phyloP scores from a whole-genome alignment of 1,140 invertebrate species.

The Drosophila pectinifera region DNA sequence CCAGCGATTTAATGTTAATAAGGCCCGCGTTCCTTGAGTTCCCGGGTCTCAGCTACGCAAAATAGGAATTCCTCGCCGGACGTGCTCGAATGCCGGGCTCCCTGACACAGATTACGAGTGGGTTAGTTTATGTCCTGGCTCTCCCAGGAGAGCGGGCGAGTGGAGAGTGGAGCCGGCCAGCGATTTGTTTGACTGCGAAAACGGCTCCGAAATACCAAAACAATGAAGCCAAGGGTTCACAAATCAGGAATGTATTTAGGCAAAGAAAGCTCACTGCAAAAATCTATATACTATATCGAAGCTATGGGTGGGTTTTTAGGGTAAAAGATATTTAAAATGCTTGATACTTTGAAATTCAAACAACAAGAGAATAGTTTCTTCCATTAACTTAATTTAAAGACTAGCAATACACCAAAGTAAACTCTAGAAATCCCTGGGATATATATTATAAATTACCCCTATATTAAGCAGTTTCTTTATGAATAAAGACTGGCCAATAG shows the following conservation, averaged over 20 bases:
- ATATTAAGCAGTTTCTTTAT: too few species aligned
- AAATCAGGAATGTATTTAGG: conserved; percentile 21
- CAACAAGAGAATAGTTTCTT: too few species aligned
- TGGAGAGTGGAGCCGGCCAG: background rate
- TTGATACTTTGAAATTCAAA: too few species aligned
- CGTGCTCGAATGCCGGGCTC: conserved; percentile 59
- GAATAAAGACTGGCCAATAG: conserved; percentile 4
- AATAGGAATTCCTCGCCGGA: conserved; percentile 73
- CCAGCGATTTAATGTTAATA: conserved; percentile 80
- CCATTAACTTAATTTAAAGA: too few species aligned
- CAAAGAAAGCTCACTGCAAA: background rate
- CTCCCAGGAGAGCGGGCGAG: background rate
- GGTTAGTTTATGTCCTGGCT: conserved; percentile 8
- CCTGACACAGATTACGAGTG: conserved; percentile 73
- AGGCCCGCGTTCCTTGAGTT: conserved; percentile 57
- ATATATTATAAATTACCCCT: conserved; percentile 2
- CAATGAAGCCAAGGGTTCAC: conserved; percentile 10
- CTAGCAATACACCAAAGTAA: too few species aligned
- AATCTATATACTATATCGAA: background rate
- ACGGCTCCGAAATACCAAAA: conserved; percentile 11
- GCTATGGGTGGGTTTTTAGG: too few species aligned
- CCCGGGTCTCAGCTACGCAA: conserved; percentile 45
- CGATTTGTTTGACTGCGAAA: conserved; percentile 17
- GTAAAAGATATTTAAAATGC: too few species aligned
- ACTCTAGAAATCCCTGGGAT: too few species aligned